These are phyloP conservation scores for Trissonchulus sp. DNA, from an alignment of 2,888 invertebrate genomes.

Conservation along the genomic window DNA sequence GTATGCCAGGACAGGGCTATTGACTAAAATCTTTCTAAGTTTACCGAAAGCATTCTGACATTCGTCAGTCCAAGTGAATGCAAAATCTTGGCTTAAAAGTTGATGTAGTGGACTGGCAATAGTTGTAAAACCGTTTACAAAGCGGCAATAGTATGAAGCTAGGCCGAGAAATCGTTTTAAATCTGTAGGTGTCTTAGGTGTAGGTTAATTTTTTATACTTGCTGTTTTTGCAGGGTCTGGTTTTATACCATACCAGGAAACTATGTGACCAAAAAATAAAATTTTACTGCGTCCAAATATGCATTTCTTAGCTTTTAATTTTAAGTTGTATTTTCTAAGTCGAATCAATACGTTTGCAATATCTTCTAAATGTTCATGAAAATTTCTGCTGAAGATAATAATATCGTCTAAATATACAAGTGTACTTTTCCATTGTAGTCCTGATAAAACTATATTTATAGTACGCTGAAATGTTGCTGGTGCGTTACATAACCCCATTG, in stretches of 20 bases:
- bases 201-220: not conserved
- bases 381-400: constrained; percentile 5
- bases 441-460: not conserved
- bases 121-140: not conserved
- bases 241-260: not conserved
- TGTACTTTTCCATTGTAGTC: constrained; percentile 12
- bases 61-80: not conserved
- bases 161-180: constrained; percentile 4
- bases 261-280: not conserved
- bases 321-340: constrained; percentile 7
- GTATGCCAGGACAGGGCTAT: not conserved
- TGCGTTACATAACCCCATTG: constrained; percentile 34
- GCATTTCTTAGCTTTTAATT: constrained; percentile 13
- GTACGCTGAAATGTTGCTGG: constrained; percentile 36
- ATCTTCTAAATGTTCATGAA: not conserved
- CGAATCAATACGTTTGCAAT: not conserved
- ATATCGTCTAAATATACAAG: constrained; percentile 19
- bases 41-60: not conserved
- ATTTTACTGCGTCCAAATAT: not conserved
- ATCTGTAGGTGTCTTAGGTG: not conserved
- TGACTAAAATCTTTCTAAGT: not conserved
- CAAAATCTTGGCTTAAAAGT: not conserved
- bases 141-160: not conserved
- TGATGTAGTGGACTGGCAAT: not conserved
- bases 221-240: not conserved